A percentile compares a stretch with the other conserved stretches of the same genome.
Conservation (phyloP, 2,113 vertebrate genomes). For the Oreochromis aureus region DNA sequence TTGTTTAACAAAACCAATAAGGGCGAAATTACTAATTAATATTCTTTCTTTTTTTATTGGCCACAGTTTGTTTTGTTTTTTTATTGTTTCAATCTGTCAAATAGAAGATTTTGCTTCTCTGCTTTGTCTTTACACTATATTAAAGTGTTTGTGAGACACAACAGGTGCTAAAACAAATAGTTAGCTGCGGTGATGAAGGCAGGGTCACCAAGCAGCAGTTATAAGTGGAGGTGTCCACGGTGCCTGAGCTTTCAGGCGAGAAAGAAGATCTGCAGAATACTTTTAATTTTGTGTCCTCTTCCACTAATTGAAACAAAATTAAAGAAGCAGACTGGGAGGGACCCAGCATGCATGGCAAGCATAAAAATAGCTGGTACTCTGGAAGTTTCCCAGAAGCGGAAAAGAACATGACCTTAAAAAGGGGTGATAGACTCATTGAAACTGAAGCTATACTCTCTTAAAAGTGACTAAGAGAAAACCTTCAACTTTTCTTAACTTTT, state of each 20-base stretch:
- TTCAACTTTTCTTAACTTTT: neutral
- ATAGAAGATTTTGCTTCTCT: neutral
- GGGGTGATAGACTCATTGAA: neutral
- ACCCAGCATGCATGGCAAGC: neutral
- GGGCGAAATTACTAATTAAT: neutral
- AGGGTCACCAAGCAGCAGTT: neutral
- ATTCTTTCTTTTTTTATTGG: neutral
- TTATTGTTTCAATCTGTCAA: neutral
- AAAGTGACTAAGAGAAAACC: neutral
- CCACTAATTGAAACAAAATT: neutral
- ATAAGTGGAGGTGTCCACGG: neutral
- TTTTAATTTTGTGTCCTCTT: neutral
- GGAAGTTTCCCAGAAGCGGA: neutral
- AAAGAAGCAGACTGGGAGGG: neutral
- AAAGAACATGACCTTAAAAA: neutral
- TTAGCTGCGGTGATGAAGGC: neutral
- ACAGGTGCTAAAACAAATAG: neutral
- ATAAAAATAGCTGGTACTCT: neutral
- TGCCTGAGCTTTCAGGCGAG: neutral
- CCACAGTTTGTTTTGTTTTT: neutral
- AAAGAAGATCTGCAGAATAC: neutral
- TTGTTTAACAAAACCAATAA: neutral
- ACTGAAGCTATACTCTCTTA: neutral
- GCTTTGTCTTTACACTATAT: neutral
- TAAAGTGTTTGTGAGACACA: neutral